phyloP scores from a whole-genome alignment of 2,113 vertebrate species.

The Limnothrissa miodon region DNA sequence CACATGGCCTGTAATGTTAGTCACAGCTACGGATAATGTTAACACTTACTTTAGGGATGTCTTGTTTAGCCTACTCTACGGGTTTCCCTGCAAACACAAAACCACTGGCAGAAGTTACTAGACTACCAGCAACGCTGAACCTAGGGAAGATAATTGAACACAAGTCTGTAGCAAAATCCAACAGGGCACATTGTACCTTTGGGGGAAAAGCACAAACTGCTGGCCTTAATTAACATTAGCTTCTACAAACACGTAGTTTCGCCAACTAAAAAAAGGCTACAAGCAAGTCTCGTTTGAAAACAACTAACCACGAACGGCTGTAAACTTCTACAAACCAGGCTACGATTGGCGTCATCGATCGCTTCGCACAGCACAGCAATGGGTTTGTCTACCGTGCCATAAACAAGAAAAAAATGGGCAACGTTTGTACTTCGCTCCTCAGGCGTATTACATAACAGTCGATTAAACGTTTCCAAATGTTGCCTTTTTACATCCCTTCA shows the following conservation, averaged over 20 bases:
- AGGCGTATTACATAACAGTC: conserved; percentile 13
- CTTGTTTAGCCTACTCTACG: not conserved
- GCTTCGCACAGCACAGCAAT: not conserved
- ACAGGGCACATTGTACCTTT: not conserved
- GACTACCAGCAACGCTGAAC: not conserved
- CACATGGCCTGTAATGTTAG: not conserved
- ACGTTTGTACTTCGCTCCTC: conserved; percentile 11
- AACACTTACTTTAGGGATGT: not conserved
- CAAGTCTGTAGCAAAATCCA: conserved; percentile 1
- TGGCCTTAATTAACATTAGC: not conserved
- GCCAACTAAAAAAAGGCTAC: not conserved
- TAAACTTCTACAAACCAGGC: not conserved
- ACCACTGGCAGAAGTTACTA: not conserved
- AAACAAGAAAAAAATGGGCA: not conserved
- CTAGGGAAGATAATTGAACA: not conserved
- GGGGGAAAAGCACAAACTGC: not conserved
- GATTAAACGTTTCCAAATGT: not conserved
- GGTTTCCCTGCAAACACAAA: not conserved
- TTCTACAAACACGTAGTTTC: not conserved
- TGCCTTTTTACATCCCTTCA: not conserved
- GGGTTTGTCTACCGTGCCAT: conserved; percentile 10
- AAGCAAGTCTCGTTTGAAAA: not conserved
- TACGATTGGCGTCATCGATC: conserved; percentile 17
- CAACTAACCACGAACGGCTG: not conserved
- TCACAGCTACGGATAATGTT: not conserved